Conservation (phyloP, 2,113 vertebrate genomes). For the Mustela nigripes region DNA sequence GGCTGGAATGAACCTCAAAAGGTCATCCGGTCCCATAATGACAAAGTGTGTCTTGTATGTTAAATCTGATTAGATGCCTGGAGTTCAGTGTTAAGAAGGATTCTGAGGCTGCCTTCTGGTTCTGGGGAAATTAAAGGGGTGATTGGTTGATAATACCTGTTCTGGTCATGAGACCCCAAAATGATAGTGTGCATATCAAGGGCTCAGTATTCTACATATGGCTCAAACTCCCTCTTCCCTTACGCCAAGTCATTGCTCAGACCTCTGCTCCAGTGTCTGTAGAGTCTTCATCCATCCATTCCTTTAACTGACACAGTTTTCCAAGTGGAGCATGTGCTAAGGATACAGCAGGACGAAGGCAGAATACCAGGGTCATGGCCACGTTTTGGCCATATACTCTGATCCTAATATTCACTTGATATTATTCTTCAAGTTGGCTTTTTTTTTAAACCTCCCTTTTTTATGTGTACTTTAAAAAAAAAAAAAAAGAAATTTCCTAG, state of each 20-base stretch:
- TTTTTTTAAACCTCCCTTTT: background rate
- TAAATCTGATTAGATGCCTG: background rate
- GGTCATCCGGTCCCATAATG: background rate
- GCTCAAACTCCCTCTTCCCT: background rate
- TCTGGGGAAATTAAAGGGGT: background rate
- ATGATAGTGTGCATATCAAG: background rate
- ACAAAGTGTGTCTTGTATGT: background rate
- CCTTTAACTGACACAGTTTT: background rate
- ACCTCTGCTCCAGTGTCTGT: background rate
- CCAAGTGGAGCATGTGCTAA: background rate
- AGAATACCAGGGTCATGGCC: no score
- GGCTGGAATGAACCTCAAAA: background rate
- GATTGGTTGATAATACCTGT: background rate
- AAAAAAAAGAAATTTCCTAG: background rate
- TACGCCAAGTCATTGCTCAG: no score
- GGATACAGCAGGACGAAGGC: background rate
- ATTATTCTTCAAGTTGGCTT: background rate
- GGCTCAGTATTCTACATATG: background rate
- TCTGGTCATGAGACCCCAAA: background rate
- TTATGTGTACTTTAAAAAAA: background rate
- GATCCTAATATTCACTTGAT: background rate
- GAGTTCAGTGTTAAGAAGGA: background rate
- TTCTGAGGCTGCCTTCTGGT: background rate
- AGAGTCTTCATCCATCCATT: background rate
- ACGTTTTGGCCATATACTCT: background rate